phyloP scores from a whole-genome alignment of 2,797 vertebrate species.

The Alca torda region DNA sequence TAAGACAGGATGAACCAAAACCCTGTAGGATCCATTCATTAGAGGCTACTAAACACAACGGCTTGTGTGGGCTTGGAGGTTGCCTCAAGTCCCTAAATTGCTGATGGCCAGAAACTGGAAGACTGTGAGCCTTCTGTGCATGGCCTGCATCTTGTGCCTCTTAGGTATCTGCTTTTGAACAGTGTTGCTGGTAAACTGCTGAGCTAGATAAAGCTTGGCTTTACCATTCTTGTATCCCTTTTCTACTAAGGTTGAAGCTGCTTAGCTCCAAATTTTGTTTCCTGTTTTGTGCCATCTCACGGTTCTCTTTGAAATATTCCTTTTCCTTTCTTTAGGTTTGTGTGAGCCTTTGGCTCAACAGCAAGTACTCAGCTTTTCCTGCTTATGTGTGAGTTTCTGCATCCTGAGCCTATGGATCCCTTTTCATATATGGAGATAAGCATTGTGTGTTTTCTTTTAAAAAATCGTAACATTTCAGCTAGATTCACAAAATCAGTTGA shows the following conservation, averaged over 20 bases:
- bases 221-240: background rate
- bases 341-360: background rate
- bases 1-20: background rate
- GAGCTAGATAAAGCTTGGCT: background rate
- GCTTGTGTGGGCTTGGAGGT: background rate
- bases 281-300: background rate
- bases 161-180: background rate
- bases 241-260: background rate
- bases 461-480: background rate
- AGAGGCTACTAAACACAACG: background rate
- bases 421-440: background rate
- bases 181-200: background rate
- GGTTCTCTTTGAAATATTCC: background rate
- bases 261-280: background rate
- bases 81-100: background rate
- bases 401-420: background rate
- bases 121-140: background rate
- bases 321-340: background rate
- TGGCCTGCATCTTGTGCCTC: fast-evolving
- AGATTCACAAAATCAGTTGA: background rate
- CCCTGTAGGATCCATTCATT: background rate
- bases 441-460: background rate
- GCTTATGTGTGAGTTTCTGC: background rate
- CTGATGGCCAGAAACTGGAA: background rate
- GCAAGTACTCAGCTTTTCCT: background rate